phyloP scores from a whole-genome alignment of 2,888 invertebrate species.

The Bombyx huttoni region DNA sequence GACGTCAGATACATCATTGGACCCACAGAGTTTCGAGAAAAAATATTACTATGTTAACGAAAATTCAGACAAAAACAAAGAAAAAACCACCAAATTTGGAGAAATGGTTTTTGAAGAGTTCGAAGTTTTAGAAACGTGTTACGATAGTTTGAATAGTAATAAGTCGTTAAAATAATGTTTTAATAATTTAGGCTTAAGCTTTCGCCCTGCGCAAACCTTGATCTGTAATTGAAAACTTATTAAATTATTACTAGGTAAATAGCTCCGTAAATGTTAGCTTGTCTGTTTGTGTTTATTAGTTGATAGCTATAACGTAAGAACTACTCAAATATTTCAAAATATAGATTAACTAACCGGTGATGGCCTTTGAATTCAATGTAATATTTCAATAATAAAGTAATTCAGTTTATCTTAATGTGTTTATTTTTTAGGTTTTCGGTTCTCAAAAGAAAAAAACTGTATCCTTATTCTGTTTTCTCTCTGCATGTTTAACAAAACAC shows the following conservation, averaged over 20 bases:
- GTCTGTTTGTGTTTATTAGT: not conserved
- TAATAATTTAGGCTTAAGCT: slow-evolving; percentile 30
- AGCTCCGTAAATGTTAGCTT: not conserved
- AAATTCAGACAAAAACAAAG: slow-evolving; percentile 68
- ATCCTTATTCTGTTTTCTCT: too few species aligned
- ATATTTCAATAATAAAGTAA: slow-evolving; percentile 7
- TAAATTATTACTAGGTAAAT: slow-evolving; percentile 59
- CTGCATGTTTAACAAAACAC: too few species aligned
- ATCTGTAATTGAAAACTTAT: slow-evolving; percentile 60
- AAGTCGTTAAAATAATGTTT: slow-evolving; percentile 53
- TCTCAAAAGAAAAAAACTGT: too few species aligned
- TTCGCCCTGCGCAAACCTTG: slow-evolving; percentile 50
- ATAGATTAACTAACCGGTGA: slow-evolving; percentile 35
- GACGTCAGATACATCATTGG: slow-evolving; percentile 25
- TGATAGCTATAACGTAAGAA: slow-evolving; percentile 9
- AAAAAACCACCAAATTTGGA: slow-evolving; percentile 75
- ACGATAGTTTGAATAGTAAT: slow-evolving; percentile 73
- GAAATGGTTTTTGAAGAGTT: slow-evolving; percentile 91
- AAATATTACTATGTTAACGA: slow-evolving; percentile 76
- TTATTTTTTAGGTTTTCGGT: too few species aligned
- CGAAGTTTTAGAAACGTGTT: slow-evolving; percentile 76
- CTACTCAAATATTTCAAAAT: not conserved
- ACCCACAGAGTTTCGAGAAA: slow-evolving; percentile 60
- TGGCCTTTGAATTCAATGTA: slow-evolving; percentile 50
- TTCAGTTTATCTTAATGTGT: too few species aligned